Evolutionary conservation across 1,140 invertebrate species (phyloP), one percentile per base, ranked within the genome.

Genomic region (Zaprionus inermis): DNA sequence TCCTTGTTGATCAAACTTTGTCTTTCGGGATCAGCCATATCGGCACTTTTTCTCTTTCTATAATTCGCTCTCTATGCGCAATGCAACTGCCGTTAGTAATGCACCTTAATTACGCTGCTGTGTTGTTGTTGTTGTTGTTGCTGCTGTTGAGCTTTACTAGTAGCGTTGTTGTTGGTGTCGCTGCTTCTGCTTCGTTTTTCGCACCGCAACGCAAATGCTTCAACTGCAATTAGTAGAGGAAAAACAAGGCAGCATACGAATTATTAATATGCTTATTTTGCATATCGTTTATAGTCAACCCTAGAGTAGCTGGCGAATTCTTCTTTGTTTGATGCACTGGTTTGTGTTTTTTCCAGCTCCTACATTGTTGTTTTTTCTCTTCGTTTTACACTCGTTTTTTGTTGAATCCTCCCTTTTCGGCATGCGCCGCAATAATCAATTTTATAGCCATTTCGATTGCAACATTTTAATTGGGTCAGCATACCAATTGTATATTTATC

Each of bases 371-470:
- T 67, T 67, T 72, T 65, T 52, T 72, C 52, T 66, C 49, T 52
- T 38, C 59, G 14, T 64, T 65, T 73, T 76, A 32, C 54, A 59
- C 70, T 72, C 32, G 55, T 70, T 72, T 73, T 54, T 60, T 80
- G 67, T 79, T 73, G 76, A 86, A 88, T 85, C 79, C 84, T 86
- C 84, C 82, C 83, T 88, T 72, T 88, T 88, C 79, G 84, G 79
- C 82, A 88, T 88, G 82, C 82, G 83, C 83, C 83, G 83, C 82
- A 86, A 86, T 81, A 86, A 86, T 86, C 82, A 86, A 86, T 86
- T 72, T 59, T 70, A 36, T 57, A 28, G 71, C 57, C 30, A 14
- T 28, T 30, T 51, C 52, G 28, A 52, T 24, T 57, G 34, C 56
- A 44, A 56, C 36, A 41, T 16, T 38, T 22, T 57, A 49, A 54